phyloP scores from a whole-genome alignment of 1,140 invertebrate genomes.

The Heliconius nattereri region DNA sequence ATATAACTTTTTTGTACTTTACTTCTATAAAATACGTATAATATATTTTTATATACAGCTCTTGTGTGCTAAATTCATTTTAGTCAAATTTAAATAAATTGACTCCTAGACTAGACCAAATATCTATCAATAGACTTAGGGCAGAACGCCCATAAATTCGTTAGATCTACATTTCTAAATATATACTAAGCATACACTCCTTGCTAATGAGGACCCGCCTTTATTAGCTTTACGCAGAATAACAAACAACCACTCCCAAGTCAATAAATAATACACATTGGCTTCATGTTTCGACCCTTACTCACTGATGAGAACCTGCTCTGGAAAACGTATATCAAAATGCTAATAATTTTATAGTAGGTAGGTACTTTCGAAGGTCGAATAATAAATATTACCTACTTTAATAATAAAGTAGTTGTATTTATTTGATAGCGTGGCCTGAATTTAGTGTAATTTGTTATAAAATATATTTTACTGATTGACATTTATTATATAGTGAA shows the following conservation, averaged over 20 bases:
- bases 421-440: background rate
- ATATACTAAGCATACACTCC: constrained; percentile 30
- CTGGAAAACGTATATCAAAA: background rate
- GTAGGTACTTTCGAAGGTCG: background rate
- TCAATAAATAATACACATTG: constrained; percentile 26
- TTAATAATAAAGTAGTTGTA: background rate
- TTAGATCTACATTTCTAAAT: constrained; percentile 12
- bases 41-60: no score
- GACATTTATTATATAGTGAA: no score
- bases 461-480: no score
- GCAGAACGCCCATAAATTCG: background rate
- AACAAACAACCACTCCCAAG: constrained; percentile 19
- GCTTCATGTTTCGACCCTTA: constrained; percentile 15
- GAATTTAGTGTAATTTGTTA: background rate
- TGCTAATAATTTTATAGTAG: background rate
- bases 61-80: background rate
- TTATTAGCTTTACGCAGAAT: constrained; percentile 37
- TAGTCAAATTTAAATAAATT: no score
- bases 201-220: constrained; percentile 37
- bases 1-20: no score
- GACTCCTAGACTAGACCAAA: background rate
- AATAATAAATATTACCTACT: background rate
- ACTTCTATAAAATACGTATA: no score
- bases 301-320: constrained; percentile 6
- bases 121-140: background rate